A percentile compares a stretch with the other conserved stretches of the same genome.
Evolutionary conservation across 2,113 vertebrate species (phyloP).

Genomic region (Tragelaphus imberbis): DNA sequence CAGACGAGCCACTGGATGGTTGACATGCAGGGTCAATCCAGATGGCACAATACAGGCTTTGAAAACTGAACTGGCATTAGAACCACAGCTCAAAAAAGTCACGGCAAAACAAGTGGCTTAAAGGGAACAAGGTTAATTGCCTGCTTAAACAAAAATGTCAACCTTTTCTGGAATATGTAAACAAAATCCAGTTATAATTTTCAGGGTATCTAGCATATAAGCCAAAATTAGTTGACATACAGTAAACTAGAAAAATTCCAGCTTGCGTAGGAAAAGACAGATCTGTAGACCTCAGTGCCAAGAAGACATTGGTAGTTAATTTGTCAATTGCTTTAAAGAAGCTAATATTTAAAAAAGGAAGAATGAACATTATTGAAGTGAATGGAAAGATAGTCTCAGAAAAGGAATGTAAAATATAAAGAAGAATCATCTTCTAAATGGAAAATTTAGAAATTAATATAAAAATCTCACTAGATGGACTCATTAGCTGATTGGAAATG

Average conservation of each 20-base stretch:
- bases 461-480: background rate
- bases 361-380: background rate
- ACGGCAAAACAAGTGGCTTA: background rate
- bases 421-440: background rate
- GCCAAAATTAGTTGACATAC: conserved; percentile 9
- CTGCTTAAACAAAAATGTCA: conserved; percentile 29
- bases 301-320: background rate
- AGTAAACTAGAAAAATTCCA: background rate
- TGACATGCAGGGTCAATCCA: background rate
- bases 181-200: conserved; percentile 40
- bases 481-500: background rate
- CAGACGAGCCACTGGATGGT: background rate
- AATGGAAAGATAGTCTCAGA: background rate
- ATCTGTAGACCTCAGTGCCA: background rate
- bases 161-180: conserved; percentile 19
- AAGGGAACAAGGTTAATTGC: background rate
- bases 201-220: background rate
- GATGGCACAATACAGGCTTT: background rate
- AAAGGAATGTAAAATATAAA: background rate
- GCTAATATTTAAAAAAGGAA: background rate
- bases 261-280: background rate
- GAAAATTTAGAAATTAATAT: background rate
- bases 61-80: background rate
- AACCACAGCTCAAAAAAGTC: background rate
- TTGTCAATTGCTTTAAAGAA: background rate